phyloP scores from a whole-genome alignment of 2,888 invertebrate species.

The Hirudinaria manillensis region DNA sequence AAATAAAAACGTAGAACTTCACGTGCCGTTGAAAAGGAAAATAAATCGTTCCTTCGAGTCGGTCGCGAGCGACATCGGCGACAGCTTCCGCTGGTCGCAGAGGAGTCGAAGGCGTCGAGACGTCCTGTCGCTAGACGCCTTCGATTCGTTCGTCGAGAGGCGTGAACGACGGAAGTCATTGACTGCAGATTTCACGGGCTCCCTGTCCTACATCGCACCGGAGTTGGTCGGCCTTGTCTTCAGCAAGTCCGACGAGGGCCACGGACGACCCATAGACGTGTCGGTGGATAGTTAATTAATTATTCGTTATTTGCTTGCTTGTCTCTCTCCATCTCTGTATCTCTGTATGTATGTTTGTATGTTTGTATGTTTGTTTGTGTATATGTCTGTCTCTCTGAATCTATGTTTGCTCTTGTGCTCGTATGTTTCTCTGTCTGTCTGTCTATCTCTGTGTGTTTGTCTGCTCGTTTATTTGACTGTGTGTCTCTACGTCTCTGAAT shows the following conservation, averaged over 20 bases:
- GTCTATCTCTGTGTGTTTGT: constrained; percentile 9
- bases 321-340: neutral
- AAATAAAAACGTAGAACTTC: too few species aligned
- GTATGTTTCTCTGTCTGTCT: neutral
- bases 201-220: constrained; percentile 22
- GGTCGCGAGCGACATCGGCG: too few species aligned
- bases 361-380: constrained; percentile 2
- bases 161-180: too few species aligned
- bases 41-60: too few species aligned
- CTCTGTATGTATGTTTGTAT: constrained; percentile 4
- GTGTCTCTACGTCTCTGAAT: neutral
- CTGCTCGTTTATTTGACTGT: neutral
- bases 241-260: constrained; percentile 11
- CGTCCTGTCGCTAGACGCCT: too few species aligned
- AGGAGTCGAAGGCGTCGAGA: too few species aligned
- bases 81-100: too few species aligned
- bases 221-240: constrained; percentile 17
- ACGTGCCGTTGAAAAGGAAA: too few species aligned
- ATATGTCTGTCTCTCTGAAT: neutral
- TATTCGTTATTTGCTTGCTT: neutral
- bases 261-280: constrained; percentile 25
- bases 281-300: neutral
- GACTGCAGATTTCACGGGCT: constrained; percentile 22
- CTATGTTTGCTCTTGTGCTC: neutral
- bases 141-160: too few species aligned